A percentile compares a stretch with the other conserved stretches of the same genome.
Conservation (phyloP, 2,888 invertebrate species). For the Mythimna loreyi region DNA sequence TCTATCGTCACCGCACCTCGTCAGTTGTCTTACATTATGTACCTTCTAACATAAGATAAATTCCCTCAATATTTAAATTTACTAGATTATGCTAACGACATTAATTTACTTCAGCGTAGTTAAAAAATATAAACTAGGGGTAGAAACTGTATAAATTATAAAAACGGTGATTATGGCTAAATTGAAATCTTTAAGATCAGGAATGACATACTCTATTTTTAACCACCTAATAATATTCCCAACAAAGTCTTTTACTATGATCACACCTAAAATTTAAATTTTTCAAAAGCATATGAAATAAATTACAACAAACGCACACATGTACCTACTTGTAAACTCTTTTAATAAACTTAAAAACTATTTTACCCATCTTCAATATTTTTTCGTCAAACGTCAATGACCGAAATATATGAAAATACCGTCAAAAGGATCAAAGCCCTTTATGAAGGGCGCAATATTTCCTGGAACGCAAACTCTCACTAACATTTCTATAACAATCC, state of each 20-base stretch:
- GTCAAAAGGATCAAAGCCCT: conserved; percentile 38
- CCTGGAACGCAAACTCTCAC: conserved; percentile 66
- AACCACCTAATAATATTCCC: not conserved
- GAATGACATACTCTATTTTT: not conserved
- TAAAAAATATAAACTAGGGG: too few relatives aligned
- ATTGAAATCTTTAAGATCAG: not conserved
- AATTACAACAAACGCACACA: not conserved
- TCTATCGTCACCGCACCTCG: not conserved
- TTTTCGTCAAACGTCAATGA: conserved; percentile 8
- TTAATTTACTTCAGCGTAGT: too few relatives aligned
- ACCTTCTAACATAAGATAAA: not conserved
- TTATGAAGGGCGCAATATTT: conserved; percentile 34
- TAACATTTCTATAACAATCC: conserved; percentile 58
- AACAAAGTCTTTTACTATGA: not conserved
- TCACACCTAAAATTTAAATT: too few relatives aligned
- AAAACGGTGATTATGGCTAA: not conserved
- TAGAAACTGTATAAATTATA: too few relatives aligned
- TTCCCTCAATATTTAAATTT: not conserved
- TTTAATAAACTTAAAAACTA: not conserved
- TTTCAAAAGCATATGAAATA: not conserved
- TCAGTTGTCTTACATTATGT: not conserved
- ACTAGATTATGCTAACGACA: too few relatives aligned
- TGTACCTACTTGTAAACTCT: not conserved
- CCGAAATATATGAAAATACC: conserved; percentile 2
- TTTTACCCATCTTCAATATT: not conserved